Percentiles rank a stretch among this genome's conserved stretches.
phyloP scores from a whole-genome alignment of 2,113 vertebrate species.

The Seriola dumerili region DNA sequence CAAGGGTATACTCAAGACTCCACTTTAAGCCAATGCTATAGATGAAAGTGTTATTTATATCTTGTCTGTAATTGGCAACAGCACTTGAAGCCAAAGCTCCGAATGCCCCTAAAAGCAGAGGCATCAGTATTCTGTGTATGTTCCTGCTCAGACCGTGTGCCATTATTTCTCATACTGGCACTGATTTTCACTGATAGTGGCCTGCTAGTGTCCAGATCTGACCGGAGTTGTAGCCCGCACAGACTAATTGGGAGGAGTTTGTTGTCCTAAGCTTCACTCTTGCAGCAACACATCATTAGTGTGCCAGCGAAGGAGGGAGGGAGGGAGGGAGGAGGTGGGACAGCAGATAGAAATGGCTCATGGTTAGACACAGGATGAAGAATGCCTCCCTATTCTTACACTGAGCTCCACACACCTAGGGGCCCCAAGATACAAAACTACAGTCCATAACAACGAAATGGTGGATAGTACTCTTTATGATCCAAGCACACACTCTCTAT shows the following conservation, averaged over 20 bases:
- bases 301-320: conserved; percentile 21
- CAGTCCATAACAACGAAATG: conserved; percentile 44
- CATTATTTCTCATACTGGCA: conserved; percentile 63
- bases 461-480: conserved; percentile 23
- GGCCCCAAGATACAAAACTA: conserved; percentile 21
- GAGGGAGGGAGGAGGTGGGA: conserved; percentile 20
- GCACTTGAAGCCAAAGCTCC: conserved; percentile 20
- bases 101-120: conserved; percentile 27
- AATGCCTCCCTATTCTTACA: conserved; percentile 34
- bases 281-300: conserved; percentile 76
- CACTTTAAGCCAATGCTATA: conserved; percentile 4
- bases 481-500: conserved; percentile 34
- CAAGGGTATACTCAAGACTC: conserved; percentile 1
- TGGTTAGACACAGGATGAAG: conserved; percentile 52
- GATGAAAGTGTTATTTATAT: conserved; percentile 21
- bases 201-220: conserved; percentile 54
- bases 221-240: conserved; percentile 54
- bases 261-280: conserved; percentile 70
- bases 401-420: conserved; percentile 27
- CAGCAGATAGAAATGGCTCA: conserved; percentile 31
- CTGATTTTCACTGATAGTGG: conserved; percentile 47
- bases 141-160: conserved; percentile 34
- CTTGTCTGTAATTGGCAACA: conserved; percentile 25
- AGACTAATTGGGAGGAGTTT: conserved; percentile 76
- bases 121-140: conserved; percentile 35